Evolutionary conservation across 2,113 vertebrate species (phyloP).

Genomic region (Ranitomeya imitator): DNA sequence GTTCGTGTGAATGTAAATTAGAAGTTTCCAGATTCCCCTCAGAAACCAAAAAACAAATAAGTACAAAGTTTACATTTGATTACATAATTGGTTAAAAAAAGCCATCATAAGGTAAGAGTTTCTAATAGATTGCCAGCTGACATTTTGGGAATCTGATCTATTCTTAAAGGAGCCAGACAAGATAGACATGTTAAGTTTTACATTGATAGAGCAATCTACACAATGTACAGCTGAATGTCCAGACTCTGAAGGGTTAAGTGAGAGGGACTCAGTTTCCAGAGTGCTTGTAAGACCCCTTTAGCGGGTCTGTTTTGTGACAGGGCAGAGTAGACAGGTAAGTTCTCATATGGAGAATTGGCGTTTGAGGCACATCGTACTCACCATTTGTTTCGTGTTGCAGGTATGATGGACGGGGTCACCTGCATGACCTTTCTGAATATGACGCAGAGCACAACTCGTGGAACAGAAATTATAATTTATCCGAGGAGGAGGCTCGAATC

Average conservation of each 20-base stretch:
- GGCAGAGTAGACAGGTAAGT: conserved; percentile 70
- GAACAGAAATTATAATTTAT: conserved; percentile 95
- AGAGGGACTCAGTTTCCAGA: not conserved
- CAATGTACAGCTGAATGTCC: conserved; percentile 17
- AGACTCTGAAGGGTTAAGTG: not conserved
- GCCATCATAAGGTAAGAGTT: conserved; percentile 86
- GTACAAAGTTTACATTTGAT: conserved; percentile 74
- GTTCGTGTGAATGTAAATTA: conserved; percentile 99
- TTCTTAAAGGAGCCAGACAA: conserved; percentile 5
- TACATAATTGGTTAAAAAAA: conserved; percentile 82
- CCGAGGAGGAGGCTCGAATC: conserved; percentile 95
- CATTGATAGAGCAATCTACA: not conserved
- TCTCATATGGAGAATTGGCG: conserved; percentile 60
- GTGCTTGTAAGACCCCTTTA: not conserved
- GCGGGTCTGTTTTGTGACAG: not conserved
- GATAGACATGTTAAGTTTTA: not conserved
- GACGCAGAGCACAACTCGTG: conserved; percentile 92
- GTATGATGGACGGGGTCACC: conserved; percentile 98
- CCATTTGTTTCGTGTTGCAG: conserved; percentile 82
- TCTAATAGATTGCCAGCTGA: conserved; percentile 64
- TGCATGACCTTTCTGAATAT: conserved; percentile 99
- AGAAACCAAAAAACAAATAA: conserved; percentile 66
- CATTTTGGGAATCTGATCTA: conserved; percentile 18
- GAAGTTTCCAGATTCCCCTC: conserved; percentile 83
- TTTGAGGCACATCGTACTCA: conserved; percentile 73